Base-by-base conservation (phyloP, 2,888 invertebrate species). In the Anaspis maculata region DNA sequence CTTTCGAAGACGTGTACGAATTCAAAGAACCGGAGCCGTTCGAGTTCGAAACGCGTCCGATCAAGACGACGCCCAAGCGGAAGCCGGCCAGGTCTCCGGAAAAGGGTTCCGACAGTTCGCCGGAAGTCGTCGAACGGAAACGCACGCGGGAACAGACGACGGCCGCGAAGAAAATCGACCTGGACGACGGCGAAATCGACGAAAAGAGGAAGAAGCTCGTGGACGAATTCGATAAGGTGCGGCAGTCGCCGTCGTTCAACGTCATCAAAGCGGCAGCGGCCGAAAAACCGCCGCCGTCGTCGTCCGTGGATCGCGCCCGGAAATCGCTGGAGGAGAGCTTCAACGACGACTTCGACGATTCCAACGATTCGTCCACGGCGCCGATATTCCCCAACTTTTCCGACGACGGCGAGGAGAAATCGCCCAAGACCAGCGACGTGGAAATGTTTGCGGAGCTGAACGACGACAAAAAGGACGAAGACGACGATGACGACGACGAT, bases 21-120 rank as follows among this genome's bases (percentile, higher is more conserved):
- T 89, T 89, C 56, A 88, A 88, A 61, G 88, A 89, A 61, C 86
- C 87, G 0, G 88, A 89, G 61, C 87, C 88, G 0, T 88, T 88
- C 56, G 87, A 88, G 59, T 77, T 87, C 46, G 87, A 88, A 63
- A 73, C 81, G 5, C 74, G 83, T 30, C 58, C 19, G 5, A 19
- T 6, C 5, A 5, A 9, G 5, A 19, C 19, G 5, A 19, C 5
- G 9, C 24, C 59, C 3, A 59, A 54, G 39, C 56, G 56, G 29
- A 60, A 54, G 39, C 46, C 42, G 5, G 46, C 54, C 1, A 54
- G 54, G 41, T 49, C 56, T 10, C 52, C 54, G 25, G 26, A 35
- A 24, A 25, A 42, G 31, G 21, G 21, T 13, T 26, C 41, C 33
- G 29, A 41, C 31, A 37, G 44, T 3, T 44, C 44, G 31, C 35